Base-by-base conservation (phyloP, 1,140 invertebrate genomes). In the Melanaphis sacchari region DNA sequence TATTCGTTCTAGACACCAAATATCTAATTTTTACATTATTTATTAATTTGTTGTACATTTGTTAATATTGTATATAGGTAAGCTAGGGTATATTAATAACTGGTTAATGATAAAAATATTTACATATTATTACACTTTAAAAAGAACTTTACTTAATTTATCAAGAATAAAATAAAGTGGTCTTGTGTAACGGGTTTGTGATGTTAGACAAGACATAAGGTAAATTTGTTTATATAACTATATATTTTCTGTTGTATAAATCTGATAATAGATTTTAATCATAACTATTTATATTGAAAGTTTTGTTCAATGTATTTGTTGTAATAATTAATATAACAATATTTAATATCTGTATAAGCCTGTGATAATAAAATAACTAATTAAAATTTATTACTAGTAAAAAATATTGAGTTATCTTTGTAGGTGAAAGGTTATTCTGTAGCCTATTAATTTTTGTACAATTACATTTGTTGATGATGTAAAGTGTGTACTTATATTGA, bases 301-400 rank as follows among this genome's bases (percentile, higher is more conserved):
- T 90, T 90, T 49, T 52, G 49, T 90, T 38, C 41, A 59, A 36
- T 59, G 40, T n/a, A 15, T 31, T 90, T 9, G 24, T 66, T 81
- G 46, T 46, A 88, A n/a, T 76, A 76, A 92, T 38, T 76, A 46
- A 92, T 49, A 82, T 38, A 92, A 46, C 15, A 76, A 76, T 76
- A 24, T 92, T 92, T 82, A 46, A 91, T 81, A 41, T 46, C 18
- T 43, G 66, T 90, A 24, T 81, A 81, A 91, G 40, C 41, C 91
- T 92, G 91, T 92, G 91, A 92, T 92, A 92, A 92, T 92, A 92
- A 81, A 92, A 82, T 92, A 76, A 66, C 41, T 66, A 41, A 41
- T 66, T 66, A 66, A n/a, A 18, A 90, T 52, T 9, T 89, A 46
- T 52, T 54, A 31, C 6, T 54, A 26, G 31, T 18, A 54, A 21